These are phyloP conservation scores for Ivindomyrus marchei DNA, from an alignment of 2,113 vertebrate genomes.

Conservation along the genomic window DNA sequence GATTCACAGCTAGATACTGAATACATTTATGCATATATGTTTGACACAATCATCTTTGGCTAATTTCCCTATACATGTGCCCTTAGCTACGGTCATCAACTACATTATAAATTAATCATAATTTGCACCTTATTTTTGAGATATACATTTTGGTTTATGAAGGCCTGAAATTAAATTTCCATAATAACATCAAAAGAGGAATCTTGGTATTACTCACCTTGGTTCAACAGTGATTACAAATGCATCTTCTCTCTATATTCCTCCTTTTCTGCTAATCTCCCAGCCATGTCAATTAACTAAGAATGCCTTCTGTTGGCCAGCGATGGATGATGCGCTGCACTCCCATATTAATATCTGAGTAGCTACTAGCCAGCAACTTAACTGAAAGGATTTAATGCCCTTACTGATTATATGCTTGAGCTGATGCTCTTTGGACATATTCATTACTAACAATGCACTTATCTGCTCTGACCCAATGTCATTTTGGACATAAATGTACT, in stretches of 20 bases:
- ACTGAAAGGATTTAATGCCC: neutral
- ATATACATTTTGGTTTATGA: neutral
- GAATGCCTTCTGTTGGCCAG: neutral
- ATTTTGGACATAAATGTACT: neutral
- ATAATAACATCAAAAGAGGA: neutral
- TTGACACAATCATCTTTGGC: neutral
- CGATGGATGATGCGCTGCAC: neutral
- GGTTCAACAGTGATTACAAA: neutral
- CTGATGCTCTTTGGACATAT: neutral
- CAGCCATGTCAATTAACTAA: neutral
- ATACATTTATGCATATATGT: neutral
- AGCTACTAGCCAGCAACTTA: neutral
- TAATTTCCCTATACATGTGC: neutral
- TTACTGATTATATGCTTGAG: neutral
- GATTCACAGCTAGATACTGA: neutral
- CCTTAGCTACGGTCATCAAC: neutral
- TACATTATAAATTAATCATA: neutral
- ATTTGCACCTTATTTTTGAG: neutral
- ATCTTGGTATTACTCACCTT: neutral
- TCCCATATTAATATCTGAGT: neutral
- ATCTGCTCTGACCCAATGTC: neutral
- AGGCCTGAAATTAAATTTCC: neutral
- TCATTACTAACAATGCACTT: neutral
- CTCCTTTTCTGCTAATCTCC: neutral
- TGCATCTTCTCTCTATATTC: neutral